These are phyloP conservation scores for Aeoliscus strigatus DNA, from an alignment of 2,797 vertebrate genomes.

Conservation along the genomic window DNA sequence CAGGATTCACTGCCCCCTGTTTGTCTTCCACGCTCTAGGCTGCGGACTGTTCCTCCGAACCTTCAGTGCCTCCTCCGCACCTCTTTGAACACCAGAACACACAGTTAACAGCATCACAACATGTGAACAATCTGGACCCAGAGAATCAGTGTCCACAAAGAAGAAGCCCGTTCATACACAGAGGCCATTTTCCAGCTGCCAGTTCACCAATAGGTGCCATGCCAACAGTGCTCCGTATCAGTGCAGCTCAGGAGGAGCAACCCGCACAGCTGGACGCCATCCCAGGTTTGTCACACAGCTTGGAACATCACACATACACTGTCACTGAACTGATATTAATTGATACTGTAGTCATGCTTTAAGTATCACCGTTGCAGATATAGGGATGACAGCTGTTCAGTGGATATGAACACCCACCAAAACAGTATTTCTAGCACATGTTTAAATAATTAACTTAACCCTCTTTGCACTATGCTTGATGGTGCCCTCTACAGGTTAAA, in stretches of 20 bases:
- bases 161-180: neutral
- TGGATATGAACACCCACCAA: too few relatives aligned
- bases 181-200: neutral
- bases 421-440: too few relatives aligned
- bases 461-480: too few relatives aligned
- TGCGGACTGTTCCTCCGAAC: slow-evolving; percentile 26
- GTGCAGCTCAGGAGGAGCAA: slow-evolving; percentile 27
- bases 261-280: neutral
- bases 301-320: too few relatives aligned
- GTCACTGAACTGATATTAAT: too few relatives aligned
- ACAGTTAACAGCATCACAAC: neutral
- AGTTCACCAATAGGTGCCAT: neutral
- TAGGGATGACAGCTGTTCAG: too few relatives aligned
- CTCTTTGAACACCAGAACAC: slow-evolving; percentile 42
- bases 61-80: slow-evolving; percentile 48
- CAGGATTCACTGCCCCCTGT: neutral
- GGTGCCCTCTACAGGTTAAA: too few relatives aligned
- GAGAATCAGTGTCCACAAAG: neutral
- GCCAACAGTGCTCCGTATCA: slow-evolving; percentile 18
- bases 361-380: too few relatives aligned
- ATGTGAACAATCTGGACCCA: neutral
- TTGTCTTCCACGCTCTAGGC: slow-evolving; percentile 25
- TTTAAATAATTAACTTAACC: too few relatives aligned
- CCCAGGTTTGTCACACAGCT: too few relatives aligned
- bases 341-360: too few relatives aligned